A percentile compares a stretch with the other conserved stretches of the same genome.
These are phyloP conservation scores for Leptobrachium ailaonicum DNA, from an alignment of 2,113 vertebrate species.

Conservation along the genomic window DNA sequence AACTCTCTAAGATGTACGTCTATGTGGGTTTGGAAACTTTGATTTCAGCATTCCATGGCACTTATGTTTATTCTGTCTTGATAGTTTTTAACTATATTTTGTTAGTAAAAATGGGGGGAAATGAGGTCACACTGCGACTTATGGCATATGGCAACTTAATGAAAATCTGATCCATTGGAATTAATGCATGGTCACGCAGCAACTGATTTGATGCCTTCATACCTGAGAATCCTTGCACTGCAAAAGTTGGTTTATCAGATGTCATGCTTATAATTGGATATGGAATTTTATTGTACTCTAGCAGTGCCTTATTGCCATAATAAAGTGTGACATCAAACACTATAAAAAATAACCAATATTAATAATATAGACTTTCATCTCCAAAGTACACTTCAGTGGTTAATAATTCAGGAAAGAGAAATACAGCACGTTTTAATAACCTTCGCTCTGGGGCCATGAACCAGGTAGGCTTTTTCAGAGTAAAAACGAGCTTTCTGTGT, in stretches of 20 bases:
- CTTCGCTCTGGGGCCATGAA: background rate
- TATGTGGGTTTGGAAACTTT: background rate
- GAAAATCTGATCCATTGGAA: background rate
- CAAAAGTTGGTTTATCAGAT: constrained; percentile 28
- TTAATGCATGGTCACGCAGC: constrained; percentile 5
- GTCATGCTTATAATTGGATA: background rate
- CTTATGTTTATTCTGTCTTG: background rate
- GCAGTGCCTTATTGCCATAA: constrained; percentile 47
- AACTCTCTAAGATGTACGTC: background rate
- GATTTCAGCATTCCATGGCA: background rate
- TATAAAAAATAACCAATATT: constrained; percentile 39
- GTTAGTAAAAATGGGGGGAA: background rate
- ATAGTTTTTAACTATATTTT: background rate
- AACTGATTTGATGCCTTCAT: constrained; percentile 19
- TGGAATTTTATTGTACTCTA: constrained; percentile 28
- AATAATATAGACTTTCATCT: constrained; percentile 29
- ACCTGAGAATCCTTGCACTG: constrained; percentile 41
- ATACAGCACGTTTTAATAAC: background rate
- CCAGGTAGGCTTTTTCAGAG: background rate
- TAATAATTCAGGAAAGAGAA: constrained; percentile 13
- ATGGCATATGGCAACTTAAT: background rate
- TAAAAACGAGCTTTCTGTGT: no score
- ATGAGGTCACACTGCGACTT: background rate
- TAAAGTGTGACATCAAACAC: constrained; percentile 41
- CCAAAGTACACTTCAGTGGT: constrained; percentile 34